Base-by-base conservation (phyloP, 2,113 vertebrate species). In the Mus spicilegus region DNA sequence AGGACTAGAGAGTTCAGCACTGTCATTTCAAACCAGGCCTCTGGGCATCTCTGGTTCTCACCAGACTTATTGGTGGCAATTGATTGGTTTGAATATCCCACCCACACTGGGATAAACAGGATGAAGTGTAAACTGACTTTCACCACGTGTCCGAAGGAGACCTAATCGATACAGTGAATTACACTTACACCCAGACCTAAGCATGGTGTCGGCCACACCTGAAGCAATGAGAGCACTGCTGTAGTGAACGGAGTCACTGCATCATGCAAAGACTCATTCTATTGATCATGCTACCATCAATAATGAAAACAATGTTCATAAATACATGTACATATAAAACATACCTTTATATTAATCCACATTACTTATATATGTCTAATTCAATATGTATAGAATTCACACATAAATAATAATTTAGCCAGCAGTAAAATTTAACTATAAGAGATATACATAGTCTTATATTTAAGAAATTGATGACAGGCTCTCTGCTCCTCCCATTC, bases 71-170 rank as follows among this genome's bases (percentile, higher is more conserved):
- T 97, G 94, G 95, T 93, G 96, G 97, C 97, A 97, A 98, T 90
- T 96, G 73, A 94, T 96, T 92, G 94, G 49, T 96, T 97, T 98
- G 97, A 96, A 97, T 89, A 96, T 87, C 87, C 92, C 95, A 89
- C 97, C 95, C 97, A 94, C 97, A 93, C 96, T 98, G 96, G 97
- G 95, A 95, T 76, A 97, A 96, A 98, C 96, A 96, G 97, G 91
- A 93, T 97, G 97, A 93, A 96, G 92, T 1, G 24, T 39, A 90
- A 39, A 95, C 90, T 94, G 91, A 95, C 63, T 90, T 39, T 91
- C 58, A 85, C 73, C 49, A 61, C 63, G 26, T 61, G 7, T 58
- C 90, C 69, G 16, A 28, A 90, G 61, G 61, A 91, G 94, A 96
- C 51, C 1, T 58, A 80, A 95, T 91, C 87, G 63, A 96, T 76